Evolutionary conservation across 2,888 invertebrate genomes (phyloP), one percentile per base, ranked within the genome.

Genomic region (Loripinus fragilis): DNA sequence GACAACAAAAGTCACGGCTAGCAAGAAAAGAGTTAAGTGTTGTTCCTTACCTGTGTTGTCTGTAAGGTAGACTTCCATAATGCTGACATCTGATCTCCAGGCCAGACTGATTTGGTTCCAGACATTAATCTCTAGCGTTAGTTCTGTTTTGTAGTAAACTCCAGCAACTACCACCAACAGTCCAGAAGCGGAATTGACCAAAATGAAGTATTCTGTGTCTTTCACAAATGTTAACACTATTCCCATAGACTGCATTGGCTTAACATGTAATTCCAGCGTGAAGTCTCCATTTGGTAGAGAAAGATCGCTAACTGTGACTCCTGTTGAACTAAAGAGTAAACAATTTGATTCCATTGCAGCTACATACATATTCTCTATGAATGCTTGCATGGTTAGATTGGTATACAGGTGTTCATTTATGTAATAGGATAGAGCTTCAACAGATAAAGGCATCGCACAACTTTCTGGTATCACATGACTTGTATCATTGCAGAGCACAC

Each of bases 91-190:
- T 33, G 60, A 23, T 25, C 82, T 81, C 86, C 87, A 89, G 0
- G 80, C 87, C n/a, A 90, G 70, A 60, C 81, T 81, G 17, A 89
- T 71, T 78, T 90, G 88, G 55, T 77, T 87, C 90, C 90, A 90
- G 15, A 71, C 64, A 55, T 85, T 76, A 7, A 81, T 41, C 0
- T 78, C 74, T 17, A 89, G 48, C 15, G 25, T 28, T 23, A 89
- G 72, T 10, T 71, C 76, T 15, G 85, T 88, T 5, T 65, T 45
- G 38, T 76, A 68, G 33, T 74, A 65, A 0, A 42, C 67, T 12
- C 73, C 75, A 41, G 78, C 68, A 17, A 83, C 42, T 8, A 79
- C 74, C 45, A 88, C 76, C 10, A 72, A 45, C 7, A 86, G 70
- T 10, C 85, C 81, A 15, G 78, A 74, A 23, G 78, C 64, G 52